Evolutionary conservation across 1,140 invertebrate species (phyloP), one percentile per base, ranked within the genome.

Genomic region (Orussus abietinus): DNA sequence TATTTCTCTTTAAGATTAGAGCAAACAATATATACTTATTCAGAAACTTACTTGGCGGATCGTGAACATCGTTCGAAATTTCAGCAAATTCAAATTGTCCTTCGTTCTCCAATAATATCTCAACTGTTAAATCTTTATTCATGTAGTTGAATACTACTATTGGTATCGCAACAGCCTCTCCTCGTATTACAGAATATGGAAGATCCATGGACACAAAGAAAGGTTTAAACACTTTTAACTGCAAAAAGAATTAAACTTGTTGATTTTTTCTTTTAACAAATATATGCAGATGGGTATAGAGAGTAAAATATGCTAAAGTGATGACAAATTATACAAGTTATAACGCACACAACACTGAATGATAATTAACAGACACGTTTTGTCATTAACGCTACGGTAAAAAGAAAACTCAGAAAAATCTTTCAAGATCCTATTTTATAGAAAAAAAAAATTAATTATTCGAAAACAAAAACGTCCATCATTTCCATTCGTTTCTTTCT

Each of bases 131-230:
- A 54, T 92, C 86, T 29, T 82, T 82, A 7, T 83, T 79, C 59
- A 91, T 75, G 55, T 96, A 93, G 70, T 97, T 99, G 68, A 92
- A 92, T 4, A 99, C 83, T 13, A 95, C 84, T 12, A 92, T 86
- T 38, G 96, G 86, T 40, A 97, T 77, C 0, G 88, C 86, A 28
- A 98, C 77, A 13, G 89, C 84, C 75, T 99, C 96, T 42, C 92
- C 94, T 36, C 85, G 78, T 45, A 92, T 87, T 2, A 99, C 82
- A 0, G 86, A 85, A 56, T 93, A 92, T 0, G 96, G 96, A 5
- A 98, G 72, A 57, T 90, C 85, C 10, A 93, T 63, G 2, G 82
- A 83, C 18, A 95, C 77, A 58, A 93, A 93, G 70, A 96, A 96
- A 4, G 88, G 85, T 55, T 90, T 84, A 60, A 92, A 91, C 0